A percentile compares a stretch with the other conserved stretches of the same genome.
Conservation (phyloP, 2,113 vertebrate species). For the Dicaeum eximium region DNA sequence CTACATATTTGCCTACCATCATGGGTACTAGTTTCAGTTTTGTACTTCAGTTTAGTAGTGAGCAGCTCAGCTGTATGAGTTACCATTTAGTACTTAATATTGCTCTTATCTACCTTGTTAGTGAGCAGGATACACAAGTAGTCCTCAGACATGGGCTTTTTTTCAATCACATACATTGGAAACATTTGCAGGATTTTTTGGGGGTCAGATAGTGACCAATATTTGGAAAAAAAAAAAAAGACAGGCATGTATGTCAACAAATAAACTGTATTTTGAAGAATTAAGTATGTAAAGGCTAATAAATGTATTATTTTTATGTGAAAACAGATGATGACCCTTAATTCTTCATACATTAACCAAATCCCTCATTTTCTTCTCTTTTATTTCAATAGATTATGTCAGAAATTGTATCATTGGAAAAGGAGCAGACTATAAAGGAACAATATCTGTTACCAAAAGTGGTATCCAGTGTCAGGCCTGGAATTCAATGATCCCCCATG, state of each 20-base stretch:
- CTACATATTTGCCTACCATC: neutral
- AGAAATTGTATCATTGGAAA: slow-evolving; percentile 92
- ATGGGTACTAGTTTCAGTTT: neutral
- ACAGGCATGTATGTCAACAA: neutral
- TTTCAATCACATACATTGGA: neutral
- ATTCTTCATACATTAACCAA: neutral
- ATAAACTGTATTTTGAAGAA: neutral
- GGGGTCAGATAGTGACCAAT: neutral
- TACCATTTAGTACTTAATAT: neutral
- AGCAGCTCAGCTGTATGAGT: neutral
- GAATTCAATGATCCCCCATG: slow-evolving; percentile 92
- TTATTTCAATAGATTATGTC: slow-evolving; percentile 80
- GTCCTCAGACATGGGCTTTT: neutral
- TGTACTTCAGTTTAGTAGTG: neutral
- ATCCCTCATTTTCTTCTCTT: neutral
- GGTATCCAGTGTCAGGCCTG: slow-evolving; percentile 93
- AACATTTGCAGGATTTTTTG: neutral
- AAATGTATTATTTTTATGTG: neutral
- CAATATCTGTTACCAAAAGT: slow-evolving; percentile 83
- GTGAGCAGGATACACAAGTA: neutral
- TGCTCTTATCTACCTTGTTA: neutral
- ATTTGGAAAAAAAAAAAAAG: neutral
- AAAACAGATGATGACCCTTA: neutral
- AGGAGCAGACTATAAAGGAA: slow-evolving; percentile 90
- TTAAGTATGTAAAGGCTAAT: neutral